Evolutionary conservation across 1,140 invertebrate genomes (phyloP).

Genomic region (Palaemon carinicauda): DNA sequence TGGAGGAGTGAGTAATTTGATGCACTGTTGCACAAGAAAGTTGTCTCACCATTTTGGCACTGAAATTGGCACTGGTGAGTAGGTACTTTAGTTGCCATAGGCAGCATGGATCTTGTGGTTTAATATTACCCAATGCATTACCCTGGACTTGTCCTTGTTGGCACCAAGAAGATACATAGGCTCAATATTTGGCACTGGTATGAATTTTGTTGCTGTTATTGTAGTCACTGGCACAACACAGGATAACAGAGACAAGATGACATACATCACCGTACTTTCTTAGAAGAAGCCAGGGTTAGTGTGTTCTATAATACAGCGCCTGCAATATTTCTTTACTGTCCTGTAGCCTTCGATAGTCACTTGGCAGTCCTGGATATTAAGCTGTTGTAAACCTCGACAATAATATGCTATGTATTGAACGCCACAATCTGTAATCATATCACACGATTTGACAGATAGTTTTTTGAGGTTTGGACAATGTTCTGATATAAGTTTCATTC

Average conservation of each 20-base stretch:
- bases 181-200: conserved; percentile 52
- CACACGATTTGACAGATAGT: conserved; percentile 86
- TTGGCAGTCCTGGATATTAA: conserved; percentile 91
- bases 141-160: conserved; percentile 32
- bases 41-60: conserved; percentile 53
- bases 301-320: conserved; percentile 90
- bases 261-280: conserved; percentile 1
- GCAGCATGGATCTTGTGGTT: background rate
- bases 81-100: conserved; percentile 28
- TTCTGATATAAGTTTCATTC: conserved; percentile 82
- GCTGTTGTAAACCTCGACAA: conserved; percentile 83
- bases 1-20: conserved; percentile 36
- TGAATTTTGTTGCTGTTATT: conserved; percentile 24
- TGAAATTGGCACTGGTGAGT: conserved; percentile 52
- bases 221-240: conserved; percentile 51
- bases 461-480: conserved; percentile 91
- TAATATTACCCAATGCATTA: background rate
- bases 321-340: conserved; percentile 89
- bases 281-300: conserved; percentile 91
- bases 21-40: conserved; percentile 23
- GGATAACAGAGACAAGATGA: background rate
- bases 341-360: conserved; percentile 86
- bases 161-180: conserved; percentile 32
- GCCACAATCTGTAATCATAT: conserved; percentile 85
- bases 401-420: conserved; percentile 83